Evolutionary conservation across 1,140 invertebrate genomes (phyloP).

Genomic region (Lasaia peninsularis): DNA sequence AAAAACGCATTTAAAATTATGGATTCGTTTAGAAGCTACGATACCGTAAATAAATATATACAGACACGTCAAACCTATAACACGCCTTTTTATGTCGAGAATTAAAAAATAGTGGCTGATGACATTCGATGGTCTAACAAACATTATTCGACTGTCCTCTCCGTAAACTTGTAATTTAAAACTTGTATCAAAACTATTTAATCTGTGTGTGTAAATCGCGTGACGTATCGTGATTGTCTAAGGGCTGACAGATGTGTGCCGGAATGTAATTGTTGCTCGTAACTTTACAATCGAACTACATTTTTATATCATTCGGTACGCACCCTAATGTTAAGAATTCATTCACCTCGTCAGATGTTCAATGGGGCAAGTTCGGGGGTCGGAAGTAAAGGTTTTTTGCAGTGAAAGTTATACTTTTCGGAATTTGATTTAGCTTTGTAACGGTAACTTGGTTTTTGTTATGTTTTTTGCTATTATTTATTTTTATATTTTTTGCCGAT

Average conservation of each 20-base stretch:
- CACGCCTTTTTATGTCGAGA: no score
- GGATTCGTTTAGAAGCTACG: no score
- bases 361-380: conserved; percentile 56
- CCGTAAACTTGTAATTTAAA: no score
- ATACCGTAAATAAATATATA: no score
- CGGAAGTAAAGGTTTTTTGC: conserved; percentile 53
- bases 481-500: not conserved
- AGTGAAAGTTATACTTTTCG: conserved; percentile 39
- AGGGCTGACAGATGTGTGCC: conserved; percentile 72
- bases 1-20: no score
- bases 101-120: no score
- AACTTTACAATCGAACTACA: conserved; percentile 49
- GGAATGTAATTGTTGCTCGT: conserved; percentile 71
- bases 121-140: no score
- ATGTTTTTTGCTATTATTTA: conserved; percentile 2
- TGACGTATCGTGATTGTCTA: conserved; percentile 76
- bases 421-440: conserved; percentile 51
- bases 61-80: no score
- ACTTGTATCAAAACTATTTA: conserved; percentile 49
- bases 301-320: conserved; percentile 63
- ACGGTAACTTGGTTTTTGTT: conserved; percentile 20
- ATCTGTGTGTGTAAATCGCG: conserved; percentile 48
- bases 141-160: no score
- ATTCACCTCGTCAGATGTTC: conserved; percentile 75
- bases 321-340: conserved; percentile 60